A percentile compares a stretch with the other conserved stretches of the same genome.
These are phyloP conservation scores for Lordiphosa fenestrarum DNA, from an alignment of 2,888 invertebrate genomes.

Conservation along the genomic window DNA sequence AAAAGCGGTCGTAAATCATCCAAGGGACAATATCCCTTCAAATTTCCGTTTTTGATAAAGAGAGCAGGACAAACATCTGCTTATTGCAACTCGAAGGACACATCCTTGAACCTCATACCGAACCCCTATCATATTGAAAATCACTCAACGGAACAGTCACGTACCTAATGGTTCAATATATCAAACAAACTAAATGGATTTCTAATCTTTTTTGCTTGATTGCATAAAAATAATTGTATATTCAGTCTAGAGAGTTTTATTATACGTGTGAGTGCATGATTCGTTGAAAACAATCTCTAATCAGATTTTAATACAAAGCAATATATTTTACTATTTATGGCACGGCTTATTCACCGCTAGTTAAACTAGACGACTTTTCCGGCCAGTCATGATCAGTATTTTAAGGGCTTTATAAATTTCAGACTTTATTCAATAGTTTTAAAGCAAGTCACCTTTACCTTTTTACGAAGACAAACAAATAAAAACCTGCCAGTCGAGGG, in stretches of 20 bases:
- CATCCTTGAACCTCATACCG: no score
- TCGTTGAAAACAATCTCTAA: conserved; percentile 28
- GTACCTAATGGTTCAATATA: not conserved
- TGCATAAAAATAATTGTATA: no score
- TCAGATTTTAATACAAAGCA: conserved; percentile 31
- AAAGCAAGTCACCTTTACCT: conserved; percentile 45
- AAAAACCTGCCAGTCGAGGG: conserved; percentile 21
- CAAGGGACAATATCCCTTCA: no score
- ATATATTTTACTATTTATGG: conserved; percentile 38
- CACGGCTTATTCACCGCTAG: conserved; percentile 6
- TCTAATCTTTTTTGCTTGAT: not conserved
- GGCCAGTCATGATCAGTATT: conserved; percentile 31
- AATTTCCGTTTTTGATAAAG: no score
- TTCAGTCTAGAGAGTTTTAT: conserved; percentile 25
- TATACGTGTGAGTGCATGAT: conserved; percentile 26
- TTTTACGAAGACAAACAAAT: conserved; percentile 11
- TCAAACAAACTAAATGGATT: conserved; percentile 8
- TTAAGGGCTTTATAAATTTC: conserved; percentile 28
- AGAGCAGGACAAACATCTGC: no score
- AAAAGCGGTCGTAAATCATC: no score
- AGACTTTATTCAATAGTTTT: conserved; percentile 17
- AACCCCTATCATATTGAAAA: no score
- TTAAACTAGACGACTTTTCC: conserved; percentile 18
- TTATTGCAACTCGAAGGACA: no score
- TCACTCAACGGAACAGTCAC: no score